These are phyloP conservation scores for Pedionomus torquatus DNA, from an alignment of 2,113 vertebrate species.

Conservation along the genomic window DNA sequence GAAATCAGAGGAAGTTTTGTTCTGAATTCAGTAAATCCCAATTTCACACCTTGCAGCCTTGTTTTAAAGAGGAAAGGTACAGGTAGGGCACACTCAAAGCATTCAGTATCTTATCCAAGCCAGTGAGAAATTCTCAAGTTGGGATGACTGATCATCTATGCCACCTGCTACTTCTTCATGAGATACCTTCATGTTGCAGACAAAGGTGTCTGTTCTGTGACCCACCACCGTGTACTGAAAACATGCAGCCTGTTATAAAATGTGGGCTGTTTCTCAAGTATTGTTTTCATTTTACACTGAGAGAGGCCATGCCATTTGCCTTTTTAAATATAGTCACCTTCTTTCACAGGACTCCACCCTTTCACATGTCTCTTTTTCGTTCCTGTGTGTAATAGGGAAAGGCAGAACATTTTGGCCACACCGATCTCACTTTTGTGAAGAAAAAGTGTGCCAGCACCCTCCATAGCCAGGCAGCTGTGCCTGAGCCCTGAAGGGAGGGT, in stretches of 20 bases:
- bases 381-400: slow-evolving; percentile 25
- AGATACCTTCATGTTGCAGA: not conserved
- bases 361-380: not conserved
- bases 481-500: not conserved
- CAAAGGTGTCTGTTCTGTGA: not conserved
- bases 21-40: not conserved
- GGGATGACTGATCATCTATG: not conserved
- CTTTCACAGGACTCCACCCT: not conserved
- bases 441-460: not conserved
- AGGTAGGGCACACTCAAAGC: not conserved
- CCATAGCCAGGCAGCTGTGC: not conserved
- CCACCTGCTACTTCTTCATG: not conserved
- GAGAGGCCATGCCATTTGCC: not conserved
- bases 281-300: not conserved
- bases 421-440: slow-evolving; percentile 16
- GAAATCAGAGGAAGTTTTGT: not conserved
- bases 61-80: not conserved
- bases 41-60: not conserved
- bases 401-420: not conserved
- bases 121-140: not conserved
- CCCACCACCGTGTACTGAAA: not conserved
- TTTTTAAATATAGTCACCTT: slow-evolving; percentile 38
- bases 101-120: not conserved
- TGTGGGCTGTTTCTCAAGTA: not conserved
- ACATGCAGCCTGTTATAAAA: not conserved